These are phyloP conservation scores for Agapostemon virescens DNA, from an alignment of 2,888 invertebrate genomes.

Conservation along the genomic window DNA sequence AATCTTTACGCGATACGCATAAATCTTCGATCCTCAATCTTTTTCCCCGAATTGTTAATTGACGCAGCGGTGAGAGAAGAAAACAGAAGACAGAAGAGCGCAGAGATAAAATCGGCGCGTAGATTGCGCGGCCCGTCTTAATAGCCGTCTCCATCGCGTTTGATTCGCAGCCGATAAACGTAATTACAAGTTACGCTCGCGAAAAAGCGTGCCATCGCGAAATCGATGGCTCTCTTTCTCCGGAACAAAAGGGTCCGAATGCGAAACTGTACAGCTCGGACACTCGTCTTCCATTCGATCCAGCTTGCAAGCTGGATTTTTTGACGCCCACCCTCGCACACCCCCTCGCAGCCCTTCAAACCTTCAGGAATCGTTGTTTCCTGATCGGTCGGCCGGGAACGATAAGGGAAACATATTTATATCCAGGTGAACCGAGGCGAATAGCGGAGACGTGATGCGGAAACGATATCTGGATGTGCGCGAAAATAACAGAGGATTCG, in stretches of 20 bases:
- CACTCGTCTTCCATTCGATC: neutral
- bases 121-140: conserved; percentile 21
- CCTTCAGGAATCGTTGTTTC: conserved; percentile 58
- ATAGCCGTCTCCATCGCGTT: conserved; percentile 32
- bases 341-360: conserved; percentile 5
- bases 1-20: conserved; percentile 30
- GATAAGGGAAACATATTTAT: conserved; percentile 75
- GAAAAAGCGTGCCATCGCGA: conserved; percentile 23
- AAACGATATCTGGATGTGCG: conserved; percentile 76
- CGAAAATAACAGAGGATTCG: conserved; percentile 70
- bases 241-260: neutral
- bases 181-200: conserved; percentile 33
- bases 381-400: conserved; percentile 64
- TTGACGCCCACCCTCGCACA: conserved; percentile 7
- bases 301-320: conserved; percentile 31
- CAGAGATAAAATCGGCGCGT: conserved; percentile 10
- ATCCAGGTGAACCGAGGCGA: conserved; percentile 77
- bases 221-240: neutral
- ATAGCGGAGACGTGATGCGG: conserved; percentile 78
- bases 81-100: neutral
- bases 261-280: neutral
- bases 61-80: neutral
- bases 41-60: conserved; percentile 45
- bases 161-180: conserved; percentile 39
- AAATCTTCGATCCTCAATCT: conserved; percentile 26